Evolutionary conservation across 2,888 invertebrate species (phyloP), one percentile per base, ranked within the genome.

Genomic region (Folsomia manolachei): DNA sequence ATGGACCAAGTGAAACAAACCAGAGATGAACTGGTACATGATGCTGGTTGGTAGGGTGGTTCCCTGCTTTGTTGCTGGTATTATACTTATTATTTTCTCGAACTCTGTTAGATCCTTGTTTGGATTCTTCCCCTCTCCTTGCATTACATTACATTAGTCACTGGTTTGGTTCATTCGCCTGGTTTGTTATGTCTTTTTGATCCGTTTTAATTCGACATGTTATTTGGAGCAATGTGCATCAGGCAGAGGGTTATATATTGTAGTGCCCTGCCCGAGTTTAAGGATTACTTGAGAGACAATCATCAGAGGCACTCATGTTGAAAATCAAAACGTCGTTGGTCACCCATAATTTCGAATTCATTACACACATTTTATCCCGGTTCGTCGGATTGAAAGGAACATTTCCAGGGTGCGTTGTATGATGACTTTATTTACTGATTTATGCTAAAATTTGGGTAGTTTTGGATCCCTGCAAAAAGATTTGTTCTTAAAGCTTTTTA

Each of bases 321-420:
- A 78, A 78, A 78, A 78, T 78, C 76, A 78, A 63, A 76, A 73
- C 73, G 73, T 77, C 74, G 74, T 71, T 75, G 75, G 78, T 73
- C 76, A 76, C 75, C 78, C 72, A 76, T 78, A 78, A 78, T 78
- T 78, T 75, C 76, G 69, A 76, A 78, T 75, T 76, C 76, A 78
- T 78, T 76, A 73, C 71, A 72, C 69, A 69, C 63, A 66, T 73
- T 75, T 75, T 72, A 52, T 63, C 66, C 18, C 9, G 4, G 25
- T 24, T 23, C 7, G 39, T 39, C 14, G 39, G 39, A 39, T n/a
- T n/a, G n/a, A n/a, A n/a, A n/a, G n/a, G n/a, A n/a, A n/a, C n/a
- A n/a, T n/a, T n/a, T n/a, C n/a, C n/a, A n/a, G n/a, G n/a, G n/a
- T n/a, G n/a, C n/a, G n/a, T n/a, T n/a, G n/a, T n/a, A n/a, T n/a